Evolutionary conservation across 2,888 invertebrate genomes (phyloP), one percentile per base, ranked within the genome.

Genomic region (Andrena bicolor): DNA sequence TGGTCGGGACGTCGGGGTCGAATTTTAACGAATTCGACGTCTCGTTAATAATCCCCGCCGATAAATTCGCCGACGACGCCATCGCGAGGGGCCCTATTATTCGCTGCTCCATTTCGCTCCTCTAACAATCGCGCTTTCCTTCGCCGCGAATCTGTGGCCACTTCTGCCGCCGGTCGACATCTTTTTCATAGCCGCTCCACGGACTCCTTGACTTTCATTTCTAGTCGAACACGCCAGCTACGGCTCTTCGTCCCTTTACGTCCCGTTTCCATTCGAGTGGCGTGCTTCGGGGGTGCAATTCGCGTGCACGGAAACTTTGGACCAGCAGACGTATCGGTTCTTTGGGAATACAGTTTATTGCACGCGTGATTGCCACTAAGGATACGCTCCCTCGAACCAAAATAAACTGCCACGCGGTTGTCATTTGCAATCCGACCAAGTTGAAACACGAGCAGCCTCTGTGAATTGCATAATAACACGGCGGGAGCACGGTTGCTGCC

Each of bases 11-110:
- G 58, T 41, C 66, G 70, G 56, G 49, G 56, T 60, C 85, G 77
- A 84, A 84, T 90, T 90, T 89, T 89, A 88, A 90, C 80, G 86
- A 84, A 89, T 87, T 86, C 83, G 86, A 87, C 88, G 89, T 90
- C 88, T 85, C 89, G 89, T 90, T 90, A 92, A 90, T 90, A 90
- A 90, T 58, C 82, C 80, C 75, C 23, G 28, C 26, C 82, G 87
- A 90, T 91, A 90, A 91, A 91, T 90, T 71, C 65, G 56, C 6
- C 71, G 60, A 53, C 69, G 68, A 60, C 53, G 20, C 63, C 26
- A 83, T 76, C 78, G 30, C n/a, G 13, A 32, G 23, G 63, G 71
- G 69, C 68, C 77, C 78, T 66, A 48, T 83, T 63, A 77, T 48
- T 65, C 51, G 20, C 13, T 35, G 58, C 41, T 63, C 28, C n/a